Evolutionary conservation across 2,797 vertebrate genomes (phyloP), one percentile per base, ranked within the genome.

Genomic region (Hypotaenidia okinawae): DNA sequence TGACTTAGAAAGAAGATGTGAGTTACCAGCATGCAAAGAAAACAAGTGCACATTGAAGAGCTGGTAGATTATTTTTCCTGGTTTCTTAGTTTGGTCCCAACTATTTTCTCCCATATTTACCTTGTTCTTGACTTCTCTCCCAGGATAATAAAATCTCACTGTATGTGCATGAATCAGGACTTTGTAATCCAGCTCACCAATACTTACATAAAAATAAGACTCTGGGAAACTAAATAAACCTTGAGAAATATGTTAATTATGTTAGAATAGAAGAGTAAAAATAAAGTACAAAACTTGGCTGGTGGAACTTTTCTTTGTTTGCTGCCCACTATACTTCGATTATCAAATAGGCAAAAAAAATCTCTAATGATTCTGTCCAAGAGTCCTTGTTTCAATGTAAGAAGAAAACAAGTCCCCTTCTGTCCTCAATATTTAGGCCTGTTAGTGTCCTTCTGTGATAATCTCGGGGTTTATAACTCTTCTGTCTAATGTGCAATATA

Each of bases 351-450:
- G 11, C 17, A 77, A 84, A 91, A 84, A 57, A 55, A 19, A 23
- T 33, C 62, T 78, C 30, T 86, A 82, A 81, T 54, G 84, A 94
- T 94, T 63, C 86, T 82, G 17, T 72, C 89, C 79, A 82, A 88
- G 25, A 63, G 32, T 59, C 67, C 94, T 94, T 96, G 89, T 94
- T 95, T 94, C 80, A 79, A 62, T 74, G 18, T 8, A 87, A 90
- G 61, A 94, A 17, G 86, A 96, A 94, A 94, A 96, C 79, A 95
- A 92, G 68, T 91, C 54, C n/a, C 62, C n/a, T 85, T 94, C 93
- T 95, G 75, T 93, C 74, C 64, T 69, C n/a, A 86, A 81, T 88
- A 91, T 68, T 95, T 90, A 92, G 76, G 76, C 78, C 86, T 82
- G 43, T 84, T 89, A 90, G 72, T 63, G 55, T 91, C 78, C 90